Percentiles rank a stretch among this genome's conserved stretches.
phyloP scores from a whole-genome alignment of 2,888 invertebrate genomes.

The Chrysopilus asiliformis region DNA sequence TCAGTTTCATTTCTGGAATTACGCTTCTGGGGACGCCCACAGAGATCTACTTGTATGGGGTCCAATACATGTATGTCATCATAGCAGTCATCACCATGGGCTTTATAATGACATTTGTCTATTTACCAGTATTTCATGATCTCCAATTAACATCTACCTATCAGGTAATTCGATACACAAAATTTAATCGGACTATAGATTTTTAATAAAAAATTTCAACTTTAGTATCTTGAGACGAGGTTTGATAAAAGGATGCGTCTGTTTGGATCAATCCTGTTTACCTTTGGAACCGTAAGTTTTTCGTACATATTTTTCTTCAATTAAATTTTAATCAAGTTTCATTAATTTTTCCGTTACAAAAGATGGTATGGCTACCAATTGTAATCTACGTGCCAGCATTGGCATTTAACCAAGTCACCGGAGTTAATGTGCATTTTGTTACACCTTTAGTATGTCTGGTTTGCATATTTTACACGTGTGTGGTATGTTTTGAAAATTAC shows the following conservation, averaged over 20 bases:
- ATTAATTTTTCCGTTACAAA: too few species aligned
- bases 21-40: conserved; percentile 65
- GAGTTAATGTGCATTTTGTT: conserved; percentile 58
- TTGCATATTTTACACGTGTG: conserved; percentile 66
- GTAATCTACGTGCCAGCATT: conserved; percentile 60
- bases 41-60: conserved; percentile 65
- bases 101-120: conserved; percentile 45
- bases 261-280: conserved; percentile 51
- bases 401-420: conserved; percentile 67
- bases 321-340: too few species aligned
- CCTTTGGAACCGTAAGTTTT: conserved; percentile 46
- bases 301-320: neutral
- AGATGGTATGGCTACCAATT: conserved; percentile 58
- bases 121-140: conserved; percentile 57
- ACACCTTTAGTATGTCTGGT: conserved; percentile 61
- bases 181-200: neutral
- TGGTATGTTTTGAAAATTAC: conserved; percentile 40
- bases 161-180: conserved; percentile 47
- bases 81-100: conserved; percentile 47
- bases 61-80: conserved; percentile 51
- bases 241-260: conserved; percentile 51
- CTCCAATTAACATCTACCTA: conserved; percentile 60
- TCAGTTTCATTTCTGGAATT: conserved; percentile 61
- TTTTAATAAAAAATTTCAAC: conserved; percentile 11
- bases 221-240: conserved; percentile 50